A percentile compares a stretch with the other conserved stretches of the same genome.
phyloP scores from a whole-genome alignment of 2,113 vertebrate species.

The Cyprinodon variegatus region DNA sequence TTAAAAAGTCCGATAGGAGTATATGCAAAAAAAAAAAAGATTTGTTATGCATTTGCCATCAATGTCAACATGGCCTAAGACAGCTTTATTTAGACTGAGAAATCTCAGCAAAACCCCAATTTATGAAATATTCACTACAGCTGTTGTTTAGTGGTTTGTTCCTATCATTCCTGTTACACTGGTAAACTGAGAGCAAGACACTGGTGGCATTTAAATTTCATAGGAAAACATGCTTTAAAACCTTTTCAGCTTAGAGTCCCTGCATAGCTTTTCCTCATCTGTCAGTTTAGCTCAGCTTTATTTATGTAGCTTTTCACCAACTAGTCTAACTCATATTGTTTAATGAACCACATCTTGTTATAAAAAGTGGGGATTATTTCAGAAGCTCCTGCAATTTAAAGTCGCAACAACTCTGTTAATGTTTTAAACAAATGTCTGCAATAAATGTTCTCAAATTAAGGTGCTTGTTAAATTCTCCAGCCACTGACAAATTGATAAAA shows the following conservation, averaged over 20 bases:
- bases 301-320: not conserved
- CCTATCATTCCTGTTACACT: constrained; percentile 33
- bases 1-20: too few species aligned
- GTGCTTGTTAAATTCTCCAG: not conserved
- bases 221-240: constrained; percentile 30
- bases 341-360: not conserved
- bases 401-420: not conserved
- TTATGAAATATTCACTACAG: constrained; percentile 46
- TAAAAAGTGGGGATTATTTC: not conserved
- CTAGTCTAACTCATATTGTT: not conserved
- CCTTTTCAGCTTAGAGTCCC: constrained; percentile 25
- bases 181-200: constrained; percentile 41
- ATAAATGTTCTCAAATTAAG: not conserved
- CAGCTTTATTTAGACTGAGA: constrained; percentile 57
- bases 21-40: too few species aligned
- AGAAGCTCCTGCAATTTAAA: not conserved
- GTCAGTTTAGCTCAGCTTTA: not conserved
- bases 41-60: too few species aligned
- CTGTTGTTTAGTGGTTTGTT: constrained; percentile 34
- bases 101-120: constrained; percentile 54
- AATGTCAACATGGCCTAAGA: constrained; percentile 21
- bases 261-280: not conserved
- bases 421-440: not conserved
- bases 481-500: not conserved
- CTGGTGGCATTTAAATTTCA: constrained; percentile 50